phyloP scores from a whole-genome alignment of 2,797 vertebrate genomes.

The Rhinophrynus dorsalis region DNA sequence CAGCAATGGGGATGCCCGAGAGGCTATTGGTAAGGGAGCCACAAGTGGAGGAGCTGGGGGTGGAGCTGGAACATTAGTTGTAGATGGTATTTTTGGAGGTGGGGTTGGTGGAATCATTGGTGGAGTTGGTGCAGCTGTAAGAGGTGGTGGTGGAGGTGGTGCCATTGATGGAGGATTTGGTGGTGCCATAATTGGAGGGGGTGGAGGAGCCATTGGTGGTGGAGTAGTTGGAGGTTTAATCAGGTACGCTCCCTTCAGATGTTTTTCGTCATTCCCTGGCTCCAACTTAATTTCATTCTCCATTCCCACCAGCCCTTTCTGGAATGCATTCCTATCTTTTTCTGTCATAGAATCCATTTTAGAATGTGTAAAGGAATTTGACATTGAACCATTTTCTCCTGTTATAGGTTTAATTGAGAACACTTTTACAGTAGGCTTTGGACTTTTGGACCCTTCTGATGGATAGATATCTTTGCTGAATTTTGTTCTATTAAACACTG shows the following conservation, averaged over 20 bases:
- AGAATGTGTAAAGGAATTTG: not conserved
- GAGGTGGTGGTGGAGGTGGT: not conserved
- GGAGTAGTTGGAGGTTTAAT: slow-evolving; percentile 16
- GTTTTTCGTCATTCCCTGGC: not conserved
- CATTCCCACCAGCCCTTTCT: not conserved
- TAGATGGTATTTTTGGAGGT: not conserved
- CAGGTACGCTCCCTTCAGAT: too few species aligned
- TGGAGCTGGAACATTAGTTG: not conserved
- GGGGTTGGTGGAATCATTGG: not conserved
- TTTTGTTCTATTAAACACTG: not conserved
- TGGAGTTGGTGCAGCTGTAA: not conserved
- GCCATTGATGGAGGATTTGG: slow-evolving; percentile 2
- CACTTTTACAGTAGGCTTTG: slow-evolving; percentile 3
- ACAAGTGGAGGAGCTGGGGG: slow-evolving; percentile 9
- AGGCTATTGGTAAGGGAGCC: not conserved
- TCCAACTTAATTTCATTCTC: not conserved
- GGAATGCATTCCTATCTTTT: not conserved
- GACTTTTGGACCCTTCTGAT: not conserved
- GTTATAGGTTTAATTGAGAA: rapidly evolving
- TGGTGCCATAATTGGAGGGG: slow-evolving; percentile 7
- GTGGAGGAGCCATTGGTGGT: slow-evolving; percentile 25
- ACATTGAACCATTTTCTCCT: not conserved
- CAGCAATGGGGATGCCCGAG: slow-evolving; percentile 2
- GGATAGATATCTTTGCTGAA: not conserved
- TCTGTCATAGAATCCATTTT: not conserved